Evolutionary conservation across 2,113 vertebrate genomes (phyloP), one percentile per base, ranked within the genome.

Genomic region (Pachypanchax playfairii): DNA sequence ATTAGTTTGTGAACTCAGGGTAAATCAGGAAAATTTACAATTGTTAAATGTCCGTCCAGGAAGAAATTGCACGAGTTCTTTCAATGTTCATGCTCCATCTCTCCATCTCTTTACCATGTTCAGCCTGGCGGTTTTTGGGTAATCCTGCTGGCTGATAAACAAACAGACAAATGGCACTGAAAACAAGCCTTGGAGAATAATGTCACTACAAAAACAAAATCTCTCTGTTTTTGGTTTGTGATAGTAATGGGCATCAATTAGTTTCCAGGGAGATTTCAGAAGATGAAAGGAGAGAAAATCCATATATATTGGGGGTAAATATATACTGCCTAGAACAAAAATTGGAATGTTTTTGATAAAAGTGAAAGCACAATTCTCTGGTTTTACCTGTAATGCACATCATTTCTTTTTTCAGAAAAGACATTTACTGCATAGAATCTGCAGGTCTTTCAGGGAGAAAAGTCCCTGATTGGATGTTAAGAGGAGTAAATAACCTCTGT

Each of bases 71-170:
- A 55, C n/a, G 11, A 39, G 22, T 46, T 22, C 20, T 24, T 53
- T 8, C 10, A 8, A 11, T 24, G 13, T 4, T 5, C 22, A 20
- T 28, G 7, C 17, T 18, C 5, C 21, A 44, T 15, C 13, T 21
- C 21, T 12, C 31, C 22, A 18, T 18, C 14, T 14, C n/a, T 21
- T 18, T 15, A 25, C 26, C 31, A 48, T 11, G 12, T 6, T 47
- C 8, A 14, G 31, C 17, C 22, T 25, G 31, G 5, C 39, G 20
- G n/a, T 50, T 26, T 49, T 62, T 26, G 46, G 28, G 46, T 28
- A 17, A 49, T 62, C 24, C 10, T 49, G 22, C 35, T 21, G n/a
- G 46, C 58, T 33, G 56, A 35, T 44, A 33, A 43, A 24, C 26
- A 33, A 29, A 31, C 26, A 46, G 12, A 59, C 17, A 31, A 29